phyloP scores from a whole-genome alignment of 1,140 invertebrate species.

The Sycophaga agraensis region DNA sequence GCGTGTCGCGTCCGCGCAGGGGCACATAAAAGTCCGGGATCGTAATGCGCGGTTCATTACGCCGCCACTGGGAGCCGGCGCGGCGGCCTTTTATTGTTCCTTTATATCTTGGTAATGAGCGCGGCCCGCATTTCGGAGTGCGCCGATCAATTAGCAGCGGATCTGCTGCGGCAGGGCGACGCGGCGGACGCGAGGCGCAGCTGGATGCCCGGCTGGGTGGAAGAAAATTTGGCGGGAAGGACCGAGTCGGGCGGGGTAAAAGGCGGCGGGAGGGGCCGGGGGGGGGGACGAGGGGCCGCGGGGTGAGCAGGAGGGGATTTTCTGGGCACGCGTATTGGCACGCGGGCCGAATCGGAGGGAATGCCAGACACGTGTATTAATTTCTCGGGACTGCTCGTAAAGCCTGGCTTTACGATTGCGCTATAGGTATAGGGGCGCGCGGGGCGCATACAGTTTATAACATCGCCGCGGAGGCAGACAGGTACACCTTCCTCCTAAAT shows the following conservation, averaged over 20 bases:
- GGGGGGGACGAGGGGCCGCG: background rate
- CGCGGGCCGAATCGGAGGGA: conserved; percentile 36
- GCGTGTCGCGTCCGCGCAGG: background rate
- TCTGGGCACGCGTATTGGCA: background rate
- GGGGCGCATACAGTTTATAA: conserved; percentile 4
- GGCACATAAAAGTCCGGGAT: too few relatives aligned
- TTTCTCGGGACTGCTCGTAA: conserved; percentile 41
- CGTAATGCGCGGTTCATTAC: conserved; percentile 20
- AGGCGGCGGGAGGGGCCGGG: background rate
- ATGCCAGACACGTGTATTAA: conserved; percentile 38
- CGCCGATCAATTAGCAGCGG: conserved; percentile 41
- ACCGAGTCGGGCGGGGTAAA: background rate
- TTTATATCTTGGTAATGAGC: conserved; percentile 40
- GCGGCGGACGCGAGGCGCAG: too few relatives aligned
- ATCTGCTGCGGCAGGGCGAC: background rate
- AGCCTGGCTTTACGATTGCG: conserved; percentile 36
- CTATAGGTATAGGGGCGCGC: conserved; percentile 29
- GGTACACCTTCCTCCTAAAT: conserved; percentile 22
- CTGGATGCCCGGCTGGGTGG: too few relatives aligned
- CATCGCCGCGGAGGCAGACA: conserved; percentile 3
- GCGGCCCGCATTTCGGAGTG: conserved; percentile 36
- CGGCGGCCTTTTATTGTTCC: conserved; percentile 24
- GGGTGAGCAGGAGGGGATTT: background rate
- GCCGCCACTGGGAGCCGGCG: background rate
- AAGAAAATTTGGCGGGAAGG: background rate